A percentile compares a stretch with the other conserved stretches of the same genome.
phyloP scores from a whole-genome alignment of 2,797 vertebrate species.

The Pantherophis vulpinus region DNA sequence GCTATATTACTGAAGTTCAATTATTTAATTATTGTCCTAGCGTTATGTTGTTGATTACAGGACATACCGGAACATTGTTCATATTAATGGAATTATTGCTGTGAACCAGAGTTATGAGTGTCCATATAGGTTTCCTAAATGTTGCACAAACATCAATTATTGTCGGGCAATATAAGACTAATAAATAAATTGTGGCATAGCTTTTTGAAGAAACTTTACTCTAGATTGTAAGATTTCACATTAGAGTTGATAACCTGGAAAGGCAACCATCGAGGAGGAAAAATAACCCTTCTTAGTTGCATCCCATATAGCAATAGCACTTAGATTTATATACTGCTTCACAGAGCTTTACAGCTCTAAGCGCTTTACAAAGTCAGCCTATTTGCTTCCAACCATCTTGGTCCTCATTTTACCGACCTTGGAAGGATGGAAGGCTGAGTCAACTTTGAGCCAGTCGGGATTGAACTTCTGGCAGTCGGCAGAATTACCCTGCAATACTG shows the following conservation, averaged over 20 bases:
- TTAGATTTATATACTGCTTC: too few relatives aligned
- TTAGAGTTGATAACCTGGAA: background rate
- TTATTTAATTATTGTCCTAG: background rate
- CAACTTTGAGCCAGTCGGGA: too few relatives aligned
- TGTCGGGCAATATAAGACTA: background rate
- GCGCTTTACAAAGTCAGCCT: too few relatives aligned
- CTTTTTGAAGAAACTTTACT: background rate
- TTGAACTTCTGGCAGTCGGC: too few relatives aligned
- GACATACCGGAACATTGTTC: background rate
- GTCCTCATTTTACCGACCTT: too few relatives aligned
- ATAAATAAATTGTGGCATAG: background rate
- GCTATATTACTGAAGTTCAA: background rate
- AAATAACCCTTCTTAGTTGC: background rate
- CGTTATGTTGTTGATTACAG: background rate
- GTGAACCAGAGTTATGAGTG: background rate
- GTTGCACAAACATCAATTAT: background rate
- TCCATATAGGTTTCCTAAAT: background rate
- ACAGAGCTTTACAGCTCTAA: too few relatives aligned
- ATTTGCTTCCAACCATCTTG: too few relatives aligned
- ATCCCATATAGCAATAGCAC: too few relatives aligned
- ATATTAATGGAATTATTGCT: background rate
- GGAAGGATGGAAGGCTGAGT: too few relatives aligned
- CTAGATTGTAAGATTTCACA: background rate
- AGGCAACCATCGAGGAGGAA: background rate
- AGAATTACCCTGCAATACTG: too few relatives aligned